Evolutionary conservation across 2,797 vertebrate species (phyloP), one percentile per base, ranked within the genome.

Genomic region (Sylvilagus floridanus): DNA sequence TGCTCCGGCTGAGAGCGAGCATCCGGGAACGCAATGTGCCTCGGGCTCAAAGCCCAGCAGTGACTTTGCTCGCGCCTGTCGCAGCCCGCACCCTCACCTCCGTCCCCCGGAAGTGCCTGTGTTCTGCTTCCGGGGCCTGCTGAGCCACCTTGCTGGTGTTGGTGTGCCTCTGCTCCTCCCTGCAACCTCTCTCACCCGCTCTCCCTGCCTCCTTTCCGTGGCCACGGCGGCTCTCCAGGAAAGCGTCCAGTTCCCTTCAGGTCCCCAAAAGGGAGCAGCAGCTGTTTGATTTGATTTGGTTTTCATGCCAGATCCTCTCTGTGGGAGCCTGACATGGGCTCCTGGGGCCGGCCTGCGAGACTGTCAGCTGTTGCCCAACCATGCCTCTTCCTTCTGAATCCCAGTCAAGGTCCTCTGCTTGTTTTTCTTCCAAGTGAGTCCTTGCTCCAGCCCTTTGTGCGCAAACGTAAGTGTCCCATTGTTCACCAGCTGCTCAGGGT

Each of bases 231-330:
- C 63, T 72, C 11, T 63, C 62, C 7, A 32, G 88, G 47, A 81
- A 93, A 76, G 35, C 13, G 91, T 88, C 62, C 50, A 35, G 52
- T 52, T 75, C 90, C 82, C 62, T 90, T 47, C 30, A 42, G 60
- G 24, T 24, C 52, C 32, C 89, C 66, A 42, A 42, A 47, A 77
- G 84, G 35, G 63, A 21, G 13, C n/a, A 65, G 66, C 69, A 78
- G 72, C 66, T 82, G 22, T 69, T 76, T 85, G n/a, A 30, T 69
- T 60, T 77, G 37, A 26, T 73, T 77, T 32, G 9, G 9, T 57
- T 76, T 90, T 94, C 62, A 57, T 76, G 68, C 57, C 42, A 76
- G 92, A 50, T 73, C 30, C 69, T 65, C 14, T 83, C 52, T 37
- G 24, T 54, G 63, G 35, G n/a, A 32, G 10, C 42, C 62, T 71